These are phyloP conservation scores for Palaemon carinicauda DNA, from an alignment of 1,140 invertebrate genomes.

Conservation along the genomic window DNA sequence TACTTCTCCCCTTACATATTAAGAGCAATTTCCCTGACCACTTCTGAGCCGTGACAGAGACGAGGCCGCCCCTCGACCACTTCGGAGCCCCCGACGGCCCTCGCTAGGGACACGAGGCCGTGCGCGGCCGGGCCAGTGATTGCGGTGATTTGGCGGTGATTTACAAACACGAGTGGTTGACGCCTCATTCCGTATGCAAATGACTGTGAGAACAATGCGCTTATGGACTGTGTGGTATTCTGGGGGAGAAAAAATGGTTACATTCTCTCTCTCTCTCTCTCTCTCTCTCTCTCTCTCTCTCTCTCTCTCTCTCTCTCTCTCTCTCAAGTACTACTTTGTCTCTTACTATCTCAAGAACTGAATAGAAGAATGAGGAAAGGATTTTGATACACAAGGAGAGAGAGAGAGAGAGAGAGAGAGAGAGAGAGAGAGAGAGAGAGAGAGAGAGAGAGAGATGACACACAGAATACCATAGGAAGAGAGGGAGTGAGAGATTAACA, in stretches of 20 bases:
- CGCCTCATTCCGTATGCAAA: background rate
- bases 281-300: background rate
- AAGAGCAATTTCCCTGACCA: no score
- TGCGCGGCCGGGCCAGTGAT: no score
- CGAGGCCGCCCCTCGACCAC: no score
- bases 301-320: background rate
- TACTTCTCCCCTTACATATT: no score
- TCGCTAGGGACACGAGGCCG: no score
- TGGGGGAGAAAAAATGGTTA: background rate
- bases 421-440: background rate
- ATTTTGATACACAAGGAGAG: background rate
- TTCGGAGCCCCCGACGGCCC: no score
- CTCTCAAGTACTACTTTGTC: background rate
- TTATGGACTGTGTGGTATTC: background rate
- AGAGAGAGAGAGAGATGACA: background rate
- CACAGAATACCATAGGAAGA: no score
- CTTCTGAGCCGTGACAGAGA: no score
- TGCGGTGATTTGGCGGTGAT: no score
- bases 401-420: background rate
- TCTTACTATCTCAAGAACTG: background rate
- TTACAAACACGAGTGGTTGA: no score
- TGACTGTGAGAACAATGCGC: background rate
- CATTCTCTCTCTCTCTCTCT: background rate
- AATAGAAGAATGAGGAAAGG: background rate
- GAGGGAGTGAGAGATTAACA: background rate